Conservation (phyloP, 2,888 invertebrate species). For the Zaprionus obscuricornis region DNA sequence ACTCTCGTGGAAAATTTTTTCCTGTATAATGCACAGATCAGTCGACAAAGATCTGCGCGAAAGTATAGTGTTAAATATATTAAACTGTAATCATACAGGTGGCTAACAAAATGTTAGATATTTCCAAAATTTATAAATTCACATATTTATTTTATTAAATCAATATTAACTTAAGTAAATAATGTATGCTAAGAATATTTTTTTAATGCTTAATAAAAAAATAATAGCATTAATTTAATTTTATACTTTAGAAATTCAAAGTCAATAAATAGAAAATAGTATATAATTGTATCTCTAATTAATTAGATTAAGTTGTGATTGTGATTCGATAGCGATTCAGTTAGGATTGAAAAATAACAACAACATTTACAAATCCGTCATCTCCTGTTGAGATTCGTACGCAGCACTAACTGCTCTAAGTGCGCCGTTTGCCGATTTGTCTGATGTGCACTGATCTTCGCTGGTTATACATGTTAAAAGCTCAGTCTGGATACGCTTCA, state of each 20-base stretch:
- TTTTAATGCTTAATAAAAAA: constrained; percentile 58
- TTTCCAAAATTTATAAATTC: constrained; percentile 47
- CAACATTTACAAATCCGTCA: constrained; percentile 80
- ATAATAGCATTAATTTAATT: constrained; percentile 31
- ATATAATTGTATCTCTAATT: constrained; percentile 34
- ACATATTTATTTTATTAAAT: constrained; percentile 36
- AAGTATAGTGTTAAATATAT: no score
- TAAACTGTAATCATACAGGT: no score
- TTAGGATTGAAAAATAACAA: constrained; percentile 40
- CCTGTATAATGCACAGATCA: no score
- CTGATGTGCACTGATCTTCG: constrained; percentile 55
- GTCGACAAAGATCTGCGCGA: no score
- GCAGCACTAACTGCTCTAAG: constrained; percentile 35
- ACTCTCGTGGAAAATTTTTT: no score
- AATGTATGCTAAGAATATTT: constrained; percentile 42
- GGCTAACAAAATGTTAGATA: no score
- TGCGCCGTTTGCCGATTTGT: constrained; percentile 21
- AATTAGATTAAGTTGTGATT: constrained; percentile 30
- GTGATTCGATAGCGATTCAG: constrained; percentile 51
- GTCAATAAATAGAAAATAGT: constrained; percentile 51
- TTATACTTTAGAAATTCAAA: constrained; percentile 49
- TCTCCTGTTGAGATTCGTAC: constrained; percentile 80
- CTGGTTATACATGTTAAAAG: constrained; percentile 78
- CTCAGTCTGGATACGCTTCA: constrained; percentile 81
- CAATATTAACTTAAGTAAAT: constrained; percentile 16